Conservation (phyloP, 2,888 invertebrate genomes). For the Limnephilus auricula region DNA sequence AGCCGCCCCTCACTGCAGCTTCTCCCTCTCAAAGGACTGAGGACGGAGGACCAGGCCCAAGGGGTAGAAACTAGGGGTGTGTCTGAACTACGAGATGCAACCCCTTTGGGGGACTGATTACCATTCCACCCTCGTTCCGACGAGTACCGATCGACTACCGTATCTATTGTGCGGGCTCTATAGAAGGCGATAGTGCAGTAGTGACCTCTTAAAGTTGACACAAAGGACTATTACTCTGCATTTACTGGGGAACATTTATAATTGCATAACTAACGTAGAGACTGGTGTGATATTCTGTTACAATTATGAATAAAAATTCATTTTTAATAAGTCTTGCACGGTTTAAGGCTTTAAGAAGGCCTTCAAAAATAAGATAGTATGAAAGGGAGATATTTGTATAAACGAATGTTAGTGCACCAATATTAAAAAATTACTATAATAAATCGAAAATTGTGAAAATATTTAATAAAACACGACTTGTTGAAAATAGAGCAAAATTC, state of each 20-base stretch:
- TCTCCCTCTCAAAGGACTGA: neutral
- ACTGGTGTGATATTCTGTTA: no score
- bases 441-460: no score
- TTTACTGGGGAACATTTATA: neutral
- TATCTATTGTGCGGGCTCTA: neutral
- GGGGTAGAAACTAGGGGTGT: neutral
- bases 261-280: neutral
- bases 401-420: no score
- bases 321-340: no score
- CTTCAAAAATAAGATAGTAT: no score
- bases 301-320: no score
- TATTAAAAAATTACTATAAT: no score
- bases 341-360: no score
- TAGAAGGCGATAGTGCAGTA: neutral
- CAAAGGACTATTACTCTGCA: neutral
- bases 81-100: constrained; percentile 2
- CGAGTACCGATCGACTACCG: neutral
- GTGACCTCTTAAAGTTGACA: neutral
- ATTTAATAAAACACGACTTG: no score
- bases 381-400: no score
- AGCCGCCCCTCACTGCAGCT: neutral
- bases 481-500: no score
- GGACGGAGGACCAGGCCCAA: neutral
- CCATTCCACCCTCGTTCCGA: neutral
- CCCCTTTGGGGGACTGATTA: neutral